Percentiles rank a stretch among this genome's conserved stretches.
phyloP scores from a whole-genome alignment of 1,140 invertebrate species.

The Bombus ignitus region DNA sequence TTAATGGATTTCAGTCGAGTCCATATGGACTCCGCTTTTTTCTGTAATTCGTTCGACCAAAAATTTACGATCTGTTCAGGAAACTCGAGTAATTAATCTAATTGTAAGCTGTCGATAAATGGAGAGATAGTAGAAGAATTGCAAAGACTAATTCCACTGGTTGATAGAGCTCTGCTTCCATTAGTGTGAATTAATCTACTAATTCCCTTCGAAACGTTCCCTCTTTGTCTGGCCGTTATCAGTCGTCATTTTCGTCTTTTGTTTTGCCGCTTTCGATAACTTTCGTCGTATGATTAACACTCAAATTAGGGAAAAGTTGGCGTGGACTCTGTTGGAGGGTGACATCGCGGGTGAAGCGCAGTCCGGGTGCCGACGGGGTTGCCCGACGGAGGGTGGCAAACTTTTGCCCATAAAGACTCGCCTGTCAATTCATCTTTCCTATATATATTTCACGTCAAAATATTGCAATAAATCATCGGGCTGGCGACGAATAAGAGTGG shows the following conservation, averaged over 20 bases:
- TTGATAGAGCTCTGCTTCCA: not conserved
- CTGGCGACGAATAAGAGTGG: constrained; percentile 72
- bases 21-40: not conserved
- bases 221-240: not conserved
- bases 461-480: constrained; percentile 82
- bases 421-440: constrained; percentile 82
- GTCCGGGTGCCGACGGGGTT: constrained; percentile 28
- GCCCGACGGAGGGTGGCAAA: constrained; percentile 74
- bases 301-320: constrained; percentile 76
- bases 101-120: not conserved
- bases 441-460: constrained; percentile 81
- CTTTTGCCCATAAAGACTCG: constrained; percentile 79
- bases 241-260: not conserved
- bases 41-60: not conserved
- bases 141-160: not conserved
- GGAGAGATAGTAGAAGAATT: not conserved
- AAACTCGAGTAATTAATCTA: not conserved
- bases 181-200: constrained; percentile 11
- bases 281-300: constrained; percentile 75
- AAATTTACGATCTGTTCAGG: not conserved
- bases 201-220: not conserved
- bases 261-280: constrained; percentile 47
- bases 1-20: not conserved
- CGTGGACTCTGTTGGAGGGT: constrained; percentile 46
- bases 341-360: not conserved